These are phyloP conservation scores for Meliscaeva auricollis DNA, from an alignment of 2,888 invertebrate species.

Conservation along the genomic window DNA sequence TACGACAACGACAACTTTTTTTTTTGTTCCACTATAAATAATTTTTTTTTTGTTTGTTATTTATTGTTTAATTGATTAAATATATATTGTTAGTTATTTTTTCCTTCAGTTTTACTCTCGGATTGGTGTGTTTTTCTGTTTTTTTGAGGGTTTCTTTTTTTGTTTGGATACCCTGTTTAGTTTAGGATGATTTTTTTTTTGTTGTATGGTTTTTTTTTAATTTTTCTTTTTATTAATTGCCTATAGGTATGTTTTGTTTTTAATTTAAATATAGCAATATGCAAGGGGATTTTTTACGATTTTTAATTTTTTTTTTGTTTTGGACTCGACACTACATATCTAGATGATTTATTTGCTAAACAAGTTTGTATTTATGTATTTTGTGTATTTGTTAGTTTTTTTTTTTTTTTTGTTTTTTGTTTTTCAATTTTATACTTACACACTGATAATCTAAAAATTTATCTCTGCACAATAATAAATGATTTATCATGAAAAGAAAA, in stretches of 20 bases:
- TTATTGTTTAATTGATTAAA: constrained; percentile 75
- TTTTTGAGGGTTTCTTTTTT: constrained; percentile 38
- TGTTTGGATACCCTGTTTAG: constrained; percentile 45
- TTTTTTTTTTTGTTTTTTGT: constrained; percentile 56
- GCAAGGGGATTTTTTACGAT: constrained; percentile 52
- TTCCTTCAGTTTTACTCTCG: constrained; percentile 56
- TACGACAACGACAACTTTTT: constrained; percentile 71
- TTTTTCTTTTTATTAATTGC: constrained; percentile 59
- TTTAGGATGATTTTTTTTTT: constrained; percentile 57
- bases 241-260: constrained; percentile 53
- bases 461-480: constrained; percentile 58
- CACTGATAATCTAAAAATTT: constrained; percentile 62
- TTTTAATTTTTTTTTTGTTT: constrained; percentile 43
- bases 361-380: constrained; percentile 57
- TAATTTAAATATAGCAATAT: constrained; percentile 65
- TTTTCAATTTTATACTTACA: constrained; percentile 64
- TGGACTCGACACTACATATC: constrained; percentile 67
- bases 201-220: constrained; percentile 32
- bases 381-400: constrained; percentile 54
- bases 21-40: constrained; percentile 72
- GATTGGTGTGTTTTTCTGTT: constrained; percentile 71
- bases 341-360: constrained; percentile 57
- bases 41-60: constrained; percentile 46
- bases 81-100: constrained; percentile 56
- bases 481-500: constrained; percentile 38